A percentile compares a stretch with the other conserved stretches of the same genome.
Conservation (phyloP, 2,797 vertebrate species). For the Danionella dracula region DNA sequence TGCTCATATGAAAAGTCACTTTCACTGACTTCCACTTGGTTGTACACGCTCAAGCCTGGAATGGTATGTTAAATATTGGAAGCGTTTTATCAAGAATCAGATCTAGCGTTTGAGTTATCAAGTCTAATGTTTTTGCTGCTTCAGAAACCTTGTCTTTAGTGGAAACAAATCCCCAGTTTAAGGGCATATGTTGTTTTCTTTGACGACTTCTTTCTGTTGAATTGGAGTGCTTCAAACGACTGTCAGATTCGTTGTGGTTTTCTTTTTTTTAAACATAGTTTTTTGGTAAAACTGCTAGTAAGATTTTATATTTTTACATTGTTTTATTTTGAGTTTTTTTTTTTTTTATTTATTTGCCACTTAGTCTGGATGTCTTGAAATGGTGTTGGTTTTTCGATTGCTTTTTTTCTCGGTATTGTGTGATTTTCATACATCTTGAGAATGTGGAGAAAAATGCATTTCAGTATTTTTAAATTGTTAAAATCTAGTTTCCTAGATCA, state of each 20-base stretch:
- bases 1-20: conserved; percentile 28
- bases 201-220: conserved; percentile 24
- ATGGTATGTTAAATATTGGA: neutral
- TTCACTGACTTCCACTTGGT: too few relatives aligned
- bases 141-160: conserved; percentile 43
- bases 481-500: conserved; percentile 99
- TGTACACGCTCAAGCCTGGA: too few relatives aligned
- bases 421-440: conserved; percentile 85
- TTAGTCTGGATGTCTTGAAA: conserved; percentile 88
- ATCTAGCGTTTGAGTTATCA: conserved; percentile 2
- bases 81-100: conserved; percentile 11
- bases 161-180: conserved; percentile 59
- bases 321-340: conserved; percentile 74
- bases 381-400: conserved; percentile 63
- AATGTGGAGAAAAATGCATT: conserved; percentile 85
- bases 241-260: conserved; percentile 69
- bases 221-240: conserved; percentile 69
- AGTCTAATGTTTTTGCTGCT: conserved; percentile 30
- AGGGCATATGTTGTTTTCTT: conserved; percentile 70
- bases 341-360: conserved; percentile 89
- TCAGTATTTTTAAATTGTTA: conserved; percentile 99
- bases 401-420: conserved; percentile 75
- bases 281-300: conserved; percentile 74
- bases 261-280: conserved; percentile 71
- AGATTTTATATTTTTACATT: conserved; percentile 86